A percentile compares a stretch with the other conserved stretches of the same genome.
Conservation (phyloP, 2,113 vertebrate species). For the Leptocoma aspasia region DNA sequence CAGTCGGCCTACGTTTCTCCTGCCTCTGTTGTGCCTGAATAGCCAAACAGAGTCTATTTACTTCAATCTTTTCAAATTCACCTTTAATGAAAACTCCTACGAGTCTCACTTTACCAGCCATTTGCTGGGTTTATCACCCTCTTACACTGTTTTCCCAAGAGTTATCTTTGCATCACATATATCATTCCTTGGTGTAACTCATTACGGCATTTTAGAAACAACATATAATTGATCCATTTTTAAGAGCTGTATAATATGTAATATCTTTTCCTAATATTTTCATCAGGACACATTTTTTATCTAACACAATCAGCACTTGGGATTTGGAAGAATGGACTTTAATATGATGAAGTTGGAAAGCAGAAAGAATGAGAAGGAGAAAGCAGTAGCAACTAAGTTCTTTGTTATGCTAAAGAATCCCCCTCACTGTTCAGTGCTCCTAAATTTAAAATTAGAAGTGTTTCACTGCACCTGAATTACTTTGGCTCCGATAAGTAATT, state of each 20-base stretch:
- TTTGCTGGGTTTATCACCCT: background rate
- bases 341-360: constrained; percentile 19
- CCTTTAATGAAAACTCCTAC: background rate
- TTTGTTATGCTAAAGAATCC: constrained; percentile 35
- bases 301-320: background rate
- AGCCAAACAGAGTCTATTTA: background rate
- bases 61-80: background rate
- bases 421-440: constrained; percentile 48
- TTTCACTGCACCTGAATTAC: constrained; percentile 71
- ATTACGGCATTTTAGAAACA: background rate
- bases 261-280: background rate
- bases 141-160: background rate
- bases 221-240: background rate
- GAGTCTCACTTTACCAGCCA: background rate
- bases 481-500: constrained; percentile 70
- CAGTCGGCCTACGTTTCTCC: background rate
- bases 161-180: background rate
- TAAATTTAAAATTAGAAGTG: constrained; percentile 73
- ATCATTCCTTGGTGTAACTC: background rate
- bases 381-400: background rate
- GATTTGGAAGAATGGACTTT: constrained; percentile 18
- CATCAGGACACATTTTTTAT: background rate
- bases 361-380: constrained; percentile 42
- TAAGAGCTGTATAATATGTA: background rate
- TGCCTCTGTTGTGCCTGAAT: background rate